phyloP scores from a whole-genome alignment of 64 coral and sea anemone species.

The Montipora sp. region DNA sequence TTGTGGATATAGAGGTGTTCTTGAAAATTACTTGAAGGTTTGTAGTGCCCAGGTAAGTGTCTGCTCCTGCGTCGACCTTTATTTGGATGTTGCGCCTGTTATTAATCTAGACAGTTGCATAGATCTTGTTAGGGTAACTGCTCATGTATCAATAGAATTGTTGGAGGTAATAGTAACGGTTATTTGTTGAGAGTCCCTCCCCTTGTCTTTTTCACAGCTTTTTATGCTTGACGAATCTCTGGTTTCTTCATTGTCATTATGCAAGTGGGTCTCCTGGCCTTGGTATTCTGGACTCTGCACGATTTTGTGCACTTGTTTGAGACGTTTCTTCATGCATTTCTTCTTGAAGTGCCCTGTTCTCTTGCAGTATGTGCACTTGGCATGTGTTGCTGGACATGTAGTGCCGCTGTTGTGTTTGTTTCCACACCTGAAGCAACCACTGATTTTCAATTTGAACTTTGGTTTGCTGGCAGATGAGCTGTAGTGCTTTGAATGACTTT shows the following conservation, averaged over 20 bases:
- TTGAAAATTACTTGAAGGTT: slow-evolving; percentile 33
- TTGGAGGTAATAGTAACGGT: slow-evolving; percentile 45
- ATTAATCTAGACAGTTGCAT: slow-evolving; percentile 28
- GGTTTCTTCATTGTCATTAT: background rate
- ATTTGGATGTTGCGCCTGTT: background rate
- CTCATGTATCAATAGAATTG: slow-evolving; percentile 17
- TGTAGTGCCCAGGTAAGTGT: slow-evolving; percentile 27
- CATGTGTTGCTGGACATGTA: background rate
- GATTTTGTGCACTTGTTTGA: background rate
- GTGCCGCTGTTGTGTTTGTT: background rate
- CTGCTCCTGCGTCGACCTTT: background rate
- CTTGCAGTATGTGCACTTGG: background rate
- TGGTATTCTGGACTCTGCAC: background rate
- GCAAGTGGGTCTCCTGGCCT: background rate
- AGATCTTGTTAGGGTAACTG: slow-evolving; percentile 54
- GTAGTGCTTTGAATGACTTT: background rate
- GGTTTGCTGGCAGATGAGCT: background rate
- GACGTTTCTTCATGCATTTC: background rate
- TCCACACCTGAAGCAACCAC: background rate
- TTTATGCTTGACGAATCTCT: background rate
- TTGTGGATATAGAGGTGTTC: slow-evolving; percentile 35
- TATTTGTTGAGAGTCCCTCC: background rate
- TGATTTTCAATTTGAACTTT: background rate
- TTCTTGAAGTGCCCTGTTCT: background rate
- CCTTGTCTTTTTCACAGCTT: background rate